Evolutionary conservation across 2,797 vertebrate species (phyloP).

Genomic region (Lepidocolaptes lacrymiger): DNA sequence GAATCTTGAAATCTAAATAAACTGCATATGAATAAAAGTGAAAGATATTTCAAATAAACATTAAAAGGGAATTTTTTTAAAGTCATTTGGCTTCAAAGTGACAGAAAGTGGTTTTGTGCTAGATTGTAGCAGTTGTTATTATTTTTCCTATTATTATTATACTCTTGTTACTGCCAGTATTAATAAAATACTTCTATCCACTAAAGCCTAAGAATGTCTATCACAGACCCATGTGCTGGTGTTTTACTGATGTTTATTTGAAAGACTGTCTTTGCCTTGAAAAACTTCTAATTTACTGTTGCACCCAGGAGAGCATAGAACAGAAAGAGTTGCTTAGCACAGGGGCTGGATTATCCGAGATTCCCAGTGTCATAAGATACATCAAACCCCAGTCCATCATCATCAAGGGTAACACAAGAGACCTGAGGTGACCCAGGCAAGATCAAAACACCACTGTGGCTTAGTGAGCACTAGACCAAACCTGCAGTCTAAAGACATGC

Average conservation of each 20-base stretch:
- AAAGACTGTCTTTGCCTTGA: conserved; percentile 6
- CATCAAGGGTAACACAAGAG: neutral
- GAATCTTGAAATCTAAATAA: conserved; percentile 28
- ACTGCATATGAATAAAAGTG: neutral
- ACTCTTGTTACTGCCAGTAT: conserved; percentile 7
- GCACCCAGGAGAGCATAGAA: neutral
- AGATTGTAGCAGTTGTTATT: neutral
- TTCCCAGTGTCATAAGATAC: neutral
- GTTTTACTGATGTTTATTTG: conserved; percentile 39
- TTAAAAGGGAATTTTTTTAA: neutral
- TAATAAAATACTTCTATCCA: conserved; percentile 26
- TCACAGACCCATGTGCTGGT: neutral
- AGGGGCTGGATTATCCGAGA: conserved; percentile 20
- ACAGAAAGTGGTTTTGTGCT: neutral
- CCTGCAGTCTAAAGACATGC: neutral
- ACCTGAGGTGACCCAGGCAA: neutral
- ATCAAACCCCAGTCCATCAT: conserved; percentile 34
- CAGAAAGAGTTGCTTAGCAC: neutral
- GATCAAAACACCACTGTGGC: neutral
- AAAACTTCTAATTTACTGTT: conserved; percentile 19
- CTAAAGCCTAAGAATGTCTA: conserved; percentile 1
- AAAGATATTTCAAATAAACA: conserved; percentile 35
- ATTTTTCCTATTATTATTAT: neutral
- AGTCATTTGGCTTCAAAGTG: neutral
- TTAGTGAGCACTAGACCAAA: neutral